Evolutionary conservation across 2,113 vertebrate species (phyloP), one percentile per base, ranked within the genome.

Genomic region (Coreoperca whiteheadi): DNA sequence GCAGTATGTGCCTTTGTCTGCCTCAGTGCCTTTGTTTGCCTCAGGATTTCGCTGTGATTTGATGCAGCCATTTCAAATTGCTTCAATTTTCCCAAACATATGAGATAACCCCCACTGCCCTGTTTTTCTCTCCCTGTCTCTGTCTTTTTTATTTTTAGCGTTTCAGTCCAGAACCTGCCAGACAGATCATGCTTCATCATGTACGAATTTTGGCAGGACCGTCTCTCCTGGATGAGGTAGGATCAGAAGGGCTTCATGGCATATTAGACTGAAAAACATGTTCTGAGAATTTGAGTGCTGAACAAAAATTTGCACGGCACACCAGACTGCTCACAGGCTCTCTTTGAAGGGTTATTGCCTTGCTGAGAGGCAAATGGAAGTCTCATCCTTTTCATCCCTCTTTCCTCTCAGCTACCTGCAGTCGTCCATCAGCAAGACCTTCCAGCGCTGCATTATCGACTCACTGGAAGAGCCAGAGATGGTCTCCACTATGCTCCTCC

Each of bases 181-280:
- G 96, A 96, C 65, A 95, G 96, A 86, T 94, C 96, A 79, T 97
- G 96, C 94, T 98, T 98, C 93, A 96, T 96, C 88, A 95, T 99
- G 8, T 98, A 97, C 1, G 97, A 99, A 80, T 97, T 98, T 91
- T 99, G 98, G 97, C 96, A 95, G 92, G 97, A 98, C 3, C 96
- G 97, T 71, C 93, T 96, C 79, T 97, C 98, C 11, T 99, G 98
- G 98, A 97, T 96, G 94, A 98, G 97, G 98, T 94, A 84, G 74
- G 90, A 74, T 85, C 39, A 73, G 18, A 48, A 2, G 37, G 25
- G 37, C 21, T 67, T 85, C 21, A 25, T 5, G 23, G 5, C 20
- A 2, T 34, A 57, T 56, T 50, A 64, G n/a, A 66, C 20, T 11
- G 39, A 39, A 70, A 86, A 71, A 77, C 25, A 25, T 32, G 16